Conservation (phyloP, 2,113 vertebrate genomes). For the Arizona elegans region DNA sequence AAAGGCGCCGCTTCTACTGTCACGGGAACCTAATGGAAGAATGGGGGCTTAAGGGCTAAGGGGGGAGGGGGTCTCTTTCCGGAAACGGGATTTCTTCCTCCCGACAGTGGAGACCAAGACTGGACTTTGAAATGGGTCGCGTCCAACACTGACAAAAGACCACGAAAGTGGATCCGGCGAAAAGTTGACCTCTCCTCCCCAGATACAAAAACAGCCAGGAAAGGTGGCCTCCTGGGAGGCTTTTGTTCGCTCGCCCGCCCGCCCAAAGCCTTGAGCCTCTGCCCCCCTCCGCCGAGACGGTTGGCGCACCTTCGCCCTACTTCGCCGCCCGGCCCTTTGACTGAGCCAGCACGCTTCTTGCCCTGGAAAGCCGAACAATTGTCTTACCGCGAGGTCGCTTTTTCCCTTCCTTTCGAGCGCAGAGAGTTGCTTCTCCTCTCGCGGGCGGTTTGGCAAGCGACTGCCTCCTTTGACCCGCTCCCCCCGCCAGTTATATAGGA, state of each 20-base stretch:
- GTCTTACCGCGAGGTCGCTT: not conserved
- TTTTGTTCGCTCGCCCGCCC: too few species aligned
- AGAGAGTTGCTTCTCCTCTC: not conserved
- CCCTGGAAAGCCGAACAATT: not conserved
- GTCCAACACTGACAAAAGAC: not conserved
- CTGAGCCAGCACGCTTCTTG: not conserved
- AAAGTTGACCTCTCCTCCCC: not conserved
- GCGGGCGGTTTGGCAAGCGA: not conserved
- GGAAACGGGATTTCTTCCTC: not conserved
- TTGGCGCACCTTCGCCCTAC: not conserved
- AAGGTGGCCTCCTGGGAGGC: not conserved
- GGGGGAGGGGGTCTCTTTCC: too few species aligned
- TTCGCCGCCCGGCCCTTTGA: not conserved
- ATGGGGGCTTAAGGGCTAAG: not conserved
- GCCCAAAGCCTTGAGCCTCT: not conserved
- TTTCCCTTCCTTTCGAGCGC: not conserved
- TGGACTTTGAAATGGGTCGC: not conserved
- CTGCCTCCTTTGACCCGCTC: not conserved
- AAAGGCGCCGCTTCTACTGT: not conserved
- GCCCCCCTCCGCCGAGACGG: not conserved
- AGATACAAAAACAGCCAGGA: not conserved
- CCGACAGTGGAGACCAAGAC: not conserved
- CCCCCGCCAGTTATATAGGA: not conserved
- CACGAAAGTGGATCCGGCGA: not conserved
- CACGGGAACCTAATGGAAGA: not conserved